phyloP scores from a whole-genome alignment of 2,888 invertebrate species.

The Tiphia femorata region DNA sequence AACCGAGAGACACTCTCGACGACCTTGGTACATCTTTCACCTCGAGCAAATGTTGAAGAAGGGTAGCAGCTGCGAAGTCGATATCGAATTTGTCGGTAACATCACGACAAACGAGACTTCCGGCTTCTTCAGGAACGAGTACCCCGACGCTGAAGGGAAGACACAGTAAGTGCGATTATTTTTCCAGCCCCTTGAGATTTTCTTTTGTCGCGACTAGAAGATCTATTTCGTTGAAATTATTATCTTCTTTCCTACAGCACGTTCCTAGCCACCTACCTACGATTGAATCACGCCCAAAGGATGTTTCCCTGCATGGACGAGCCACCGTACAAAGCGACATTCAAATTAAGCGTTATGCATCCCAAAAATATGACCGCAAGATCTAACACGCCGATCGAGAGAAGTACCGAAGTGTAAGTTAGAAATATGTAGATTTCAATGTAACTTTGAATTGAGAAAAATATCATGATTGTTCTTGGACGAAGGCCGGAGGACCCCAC shows the following conservation, averaged over 20 bases:
- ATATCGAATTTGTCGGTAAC: conserved; percentile 77
- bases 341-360: conserved; percentile 75
- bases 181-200: background rate
- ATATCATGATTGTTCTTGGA: background rate
- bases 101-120: conserved; percentile 76
- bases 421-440: background rate
- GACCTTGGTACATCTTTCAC: conserved; percentile 64
- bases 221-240: background rate
- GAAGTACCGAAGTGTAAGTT: conserved; percentile 76
- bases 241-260: conserved; percentile 62
- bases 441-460: background rate
- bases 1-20: conserved; percentile 9
- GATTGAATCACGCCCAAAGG: conserved; percentile 80
- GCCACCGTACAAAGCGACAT: conserved; percentile 81
- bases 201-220: background rate
- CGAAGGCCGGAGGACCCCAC: conserved; percentile 72
- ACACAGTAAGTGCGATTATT: conserved; percentile 67
- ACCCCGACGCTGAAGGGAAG: conserved; percentile 69
- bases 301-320: conserved; percentile 88
- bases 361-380: conserved; percentile 71
- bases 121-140: conserved; percentile 79
- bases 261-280: conserved; percentile 78
- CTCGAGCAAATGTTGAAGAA: conserved; percentile 73
- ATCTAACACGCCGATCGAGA: conserved; percentile 76
- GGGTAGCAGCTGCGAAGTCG: conserved; percentile 74